Percentiles rank a stretch among this genome's conserved stretches.
Evolutionary conservation across 2,888 invertebrate species (phyloP).

Genomic region (Ormyrus pomaceus): DNA sequence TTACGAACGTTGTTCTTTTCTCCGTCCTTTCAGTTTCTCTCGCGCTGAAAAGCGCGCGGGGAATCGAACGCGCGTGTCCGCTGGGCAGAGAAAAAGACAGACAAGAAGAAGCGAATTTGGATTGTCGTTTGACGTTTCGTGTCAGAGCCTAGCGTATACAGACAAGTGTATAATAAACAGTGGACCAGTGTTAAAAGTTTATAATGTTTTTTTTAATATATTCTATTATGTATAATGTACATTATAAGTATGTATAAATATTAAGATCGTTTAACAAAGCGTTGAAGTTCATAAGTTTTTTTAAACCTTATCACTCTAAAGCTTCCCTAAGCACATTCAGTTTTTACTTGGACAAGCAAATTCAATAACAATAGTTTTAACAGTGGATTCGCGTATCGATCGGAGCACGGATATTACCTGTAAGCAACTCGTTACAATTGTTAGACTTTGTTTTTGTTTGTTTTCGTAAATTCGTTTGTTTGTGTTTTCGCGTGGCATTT

Average conservation of each 20-base stretch:
- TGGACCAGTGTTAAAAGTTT: slow-evolving; percentile 57
- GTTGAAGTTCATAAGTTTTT: slow-evolving; percentile 44
- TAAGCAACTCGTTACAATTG: slow-evolving; percentile 26
- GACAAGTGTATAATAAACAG: slow-evolving; percentile 35
- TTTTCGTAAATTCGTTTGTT: slow-evolving; percentile 49
- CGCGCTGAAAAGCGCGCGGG: not conserved
- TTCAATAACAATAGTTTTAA: slow-evolving; percentile 33
- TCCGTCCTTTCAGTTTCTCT: slow-evolving; percentile 1
- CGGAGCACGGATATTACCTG: not conserved
- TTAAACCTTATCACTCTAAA: slow-evolving; percentile 34
- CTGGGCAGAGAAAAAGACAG: not conserved
- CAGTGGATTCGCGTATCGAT: slow-evolving; percentile 13
- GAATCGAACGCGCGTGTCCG: not conserved
- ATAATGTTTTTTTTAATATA: slow-evolving; percentile 51
- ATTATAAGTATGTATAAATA: slow-evolving; percentile 53
- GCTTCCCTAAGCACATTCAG: slow-evolving; percentile 38
- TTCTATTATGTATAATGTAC: slow-evolving; percentile 45
- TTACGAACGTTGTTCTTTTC: slow-evolving; percentile 18
- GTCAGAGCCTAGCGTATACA: slow-evolving; percentile 23
- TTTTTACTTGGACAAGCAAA: slow-evolving; percentile 20
- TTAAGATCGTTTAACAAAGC: slow-evolving; percentile 55
- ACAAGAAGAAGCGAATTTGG: not conserved
- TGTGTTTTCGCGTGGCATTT: slow-evolving; percentile 24
- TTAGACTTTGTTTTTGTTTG: not conserved
- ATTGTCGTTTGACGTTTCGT: slow-evolving; percentile 8